Evolutionary conservation across 1,140 invertebrate genomes (phyloP), one percentile per base, ranked within the genome.

Genomic region (Chymomyza costata): DNA sequence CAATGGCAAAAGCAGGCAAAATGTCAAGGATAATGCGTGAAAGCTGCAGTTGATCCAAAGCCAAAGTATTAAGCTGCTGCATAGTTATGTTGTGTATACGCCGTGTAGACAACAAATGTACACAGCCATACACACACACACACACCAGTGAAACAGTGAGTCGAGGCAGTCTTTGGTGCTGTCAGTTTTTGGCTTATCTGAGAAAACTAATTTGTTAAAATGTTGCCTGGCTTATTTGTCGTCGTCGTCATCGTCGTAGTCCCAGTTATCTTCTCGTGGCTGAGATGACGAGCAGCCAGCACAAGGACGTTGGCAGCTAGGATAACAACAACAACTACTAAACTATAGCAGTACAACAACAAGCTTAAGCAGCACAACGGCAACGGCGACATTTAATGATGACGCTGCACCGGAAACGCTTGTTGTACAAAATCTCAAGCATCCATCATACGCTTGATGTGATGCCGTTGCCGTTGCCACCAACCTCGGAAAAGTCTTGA

Each of bases 171-270:
- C 28, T 44, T 43, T 18, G 13, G 17, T 7, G 35, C 38, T 37
- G 39, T 52, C 57, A 62, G 34, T 40, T 57, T 49, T 35, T 69
- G 34, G 48, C 55, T 65, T 74, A 57, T 69, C 70, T 50, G 37
- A 56, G 54, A 68, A 74, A 74, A 74, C 65, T 74, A 76, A 74
- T 74, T 74, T 74, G 70, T 68, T 74, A 69, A 74, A 74, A 69
- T 69, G 65, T 58, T 57, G 69, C 56, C 38, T 56, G 60, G 49
- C 69, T 74, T 74, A 65, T 74, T 74, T 74, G 69, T 68, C 64
- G 38, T 44, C 31, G 30, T 53, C 32, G 25, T 38, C 40, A 6
- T 34, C 32, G 13, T 34, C 6, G 3, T 34, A 3, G 32, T 34
- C 32, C 8, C n/a, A 3, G 13, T 34, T 10, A 13, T 34, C 11